These are phyloP conservation scores for Amia ocellicauda DNA, from an alignment of 2,113 vertebrate genomes.

Conservation along the genomic window DNA sequence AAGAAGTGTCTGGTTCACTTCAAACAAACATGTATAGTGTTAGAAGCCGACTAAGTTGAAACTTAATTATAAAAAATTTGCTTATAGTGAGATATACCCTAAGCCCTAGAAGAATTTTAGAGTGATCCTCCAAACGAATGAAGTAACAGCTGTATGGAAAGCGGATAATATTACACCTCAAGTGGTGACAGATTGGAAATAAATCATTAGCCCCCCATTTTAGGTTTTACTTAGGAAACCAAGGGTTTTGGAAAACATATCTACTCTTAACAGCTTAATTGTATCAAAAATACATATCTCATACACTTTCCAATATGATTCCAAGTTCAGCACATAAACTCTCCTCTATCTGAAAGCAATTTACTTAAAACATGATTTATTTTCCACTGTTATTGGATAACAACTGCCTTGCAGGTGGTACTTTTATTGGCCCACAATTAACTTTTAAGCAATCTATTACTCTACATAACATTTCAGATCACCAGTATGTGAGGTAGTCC, in stretches of 20 bases:
- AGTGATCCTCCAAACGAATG: not conserved
- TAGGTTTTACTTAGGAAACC: not conserved
- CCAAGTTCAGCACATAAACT: not conserved
- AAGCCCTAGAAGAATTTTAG: not conserved
- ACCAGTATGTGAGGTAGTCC: not conserved
- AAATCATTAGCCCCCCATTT: slow-evolving; percentile 8
- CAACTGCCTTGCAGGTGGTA: slow-evolving; percentile 2
- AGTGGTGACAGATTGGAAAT: slow-evolving; percentile 9
- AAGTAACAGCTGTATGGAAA: not conserved
- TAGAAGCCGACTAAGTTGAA: not conserved
- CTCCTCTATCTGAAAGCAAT: slow-evolving; percentile 5
- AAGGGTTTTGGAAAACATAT: not conserved
- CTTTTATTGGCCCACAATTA: not conserved
- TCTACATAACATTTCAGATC: not conserved
- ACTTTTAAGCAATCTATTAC: not conserved
- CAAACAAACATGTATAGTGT: not conserved
- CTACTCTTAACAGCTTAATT: slow-evolving; percentile 8
- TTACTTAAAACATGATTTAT: not conserved
- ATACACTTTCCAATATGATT: slow-evolving; percentile 2
- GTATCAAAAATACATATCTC: slow-evolving; percentile 19
- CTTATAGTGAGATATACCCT: slow-evolving; percentile 7
- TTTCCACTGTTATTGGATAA: slow-evolving; percentile 4
- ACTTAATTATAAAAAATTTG: slow-evolving; percentile 10
- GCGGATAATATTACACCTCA: slow-evolving; percentile 6
- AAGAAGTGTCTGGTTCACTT: not conserved